Percentiles rank a stretch among this genome's conserved stretches.
Evolutionary conservation across 2,113 vertebrate species (phyloP).

Genomic region (Argyrosomus japonicus): DNA sequence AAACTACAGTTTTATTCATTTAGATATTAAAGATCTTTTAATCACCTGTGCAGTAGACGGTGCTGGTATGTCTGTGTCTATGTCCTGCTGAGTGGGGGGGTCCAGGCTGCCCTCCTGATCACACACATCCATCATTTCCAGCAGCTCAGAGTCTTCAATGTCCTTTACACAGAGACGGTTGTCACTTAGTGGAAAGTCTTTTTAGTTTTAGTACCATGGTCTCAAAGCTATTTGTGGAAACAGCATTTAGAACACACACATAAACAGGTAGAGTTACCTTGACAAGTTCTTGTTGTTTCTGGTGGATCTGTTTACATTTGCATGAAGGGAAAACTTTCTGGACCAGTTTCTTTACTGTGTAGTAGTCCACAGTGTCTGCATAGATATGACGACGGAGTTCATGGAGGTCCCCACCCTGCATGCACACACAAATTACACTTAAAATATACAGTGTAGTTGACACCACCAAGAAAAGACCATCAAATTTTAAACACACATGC

Average conservation of each 20-base stretch:
- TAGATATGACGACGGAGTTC: conserved; percentile 90
- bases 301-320: conserved; percentile 80
- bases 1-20: too few species aligned
- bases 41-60: conserved; percentile 40
- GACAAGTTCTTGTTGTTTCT: conserved; percentile 71
- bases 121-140: conserved; percentile 76
- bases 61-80: conserved; percentile 15
- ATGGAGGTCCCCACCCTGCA: conserved; percentile 87
- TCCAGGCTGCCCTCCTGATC: conserved; percentile 48
- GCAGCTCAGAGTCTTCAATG: conserved; percentile 73
- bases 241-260: background rate
- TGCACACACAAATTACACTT: background rate
- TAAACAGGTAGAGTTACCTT: conserved; percentile 66
- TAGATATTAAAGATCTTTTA: background rate
- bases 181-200: background rate
- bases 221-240: background rate
- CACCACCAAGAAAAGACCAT: background rate
- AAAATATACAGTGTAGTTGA: background rate
- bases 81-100: background rate
- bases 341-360: conserved; percentile 87
- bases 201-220: background rate
- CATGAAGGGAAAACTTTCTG: conserved; percentile 87
- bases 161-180: conserved; percentile 47
- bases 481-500: background rate
- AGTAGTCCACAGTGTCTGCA: conserved; percentile 85